phyloP scores from a whole-genome alignment of 2,113 vertebrate species.

The Tragelaphus scriptus region DNA sequence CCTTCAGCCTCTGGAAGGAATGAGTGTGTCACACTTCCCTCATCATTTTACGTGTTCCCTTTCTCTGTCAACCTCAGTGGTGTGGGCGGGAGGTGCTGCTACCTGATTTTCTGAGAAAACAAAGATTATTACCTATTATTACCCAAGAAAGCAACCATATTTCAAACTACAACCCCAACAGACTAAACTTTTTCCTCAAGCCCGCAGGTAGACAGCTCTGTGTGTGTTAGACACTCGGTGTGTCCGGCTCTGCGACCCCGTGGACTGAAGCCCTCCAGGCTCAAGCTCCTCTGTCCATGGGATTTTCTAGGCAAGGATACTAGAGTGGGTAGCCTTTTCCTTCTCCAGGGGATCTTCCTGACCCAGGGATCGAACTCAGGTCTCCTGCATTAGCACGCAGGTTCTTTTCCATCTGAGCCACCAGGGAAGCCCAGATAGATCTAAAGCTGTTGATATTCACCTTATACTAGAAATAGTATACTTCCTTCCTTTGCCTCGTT shows the following conservation, averaged over 20 bases:
- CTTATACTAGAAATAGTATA: background rate
- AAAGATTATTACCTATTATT: background rate
- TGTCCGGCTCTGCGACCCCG: background rate
- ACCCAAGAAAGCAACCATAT: background rate
- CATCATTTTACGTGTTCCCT: background rate
- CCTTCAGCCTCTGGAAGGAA: background rate
- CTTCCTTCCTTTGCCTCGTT: background rate
- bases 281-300: background rate
- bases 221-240: background rate
- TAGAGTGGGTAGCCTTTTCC: background rate
- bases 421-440: background rate
- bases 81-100: background rate
- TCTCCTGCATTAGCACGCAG: background rate
- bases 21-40: background rate
- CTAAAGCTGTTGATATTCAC: background rate
- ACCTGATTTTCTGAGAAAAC: background rate
- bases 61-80: background rate
- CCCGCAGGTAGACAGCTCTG: background rate
- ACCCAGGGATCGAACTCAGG: background rate
- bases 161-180: background rate
- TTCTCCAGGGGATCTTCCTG: background rate
- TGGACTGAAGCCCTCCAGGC: background rate
- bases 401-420: accelerated
- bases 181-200: background rate
- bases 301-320: background rate